Evolutionary conservation across 2,888 invertebrate species (phyloP).

Genomic region (Diarsia brunnea): DNA sequence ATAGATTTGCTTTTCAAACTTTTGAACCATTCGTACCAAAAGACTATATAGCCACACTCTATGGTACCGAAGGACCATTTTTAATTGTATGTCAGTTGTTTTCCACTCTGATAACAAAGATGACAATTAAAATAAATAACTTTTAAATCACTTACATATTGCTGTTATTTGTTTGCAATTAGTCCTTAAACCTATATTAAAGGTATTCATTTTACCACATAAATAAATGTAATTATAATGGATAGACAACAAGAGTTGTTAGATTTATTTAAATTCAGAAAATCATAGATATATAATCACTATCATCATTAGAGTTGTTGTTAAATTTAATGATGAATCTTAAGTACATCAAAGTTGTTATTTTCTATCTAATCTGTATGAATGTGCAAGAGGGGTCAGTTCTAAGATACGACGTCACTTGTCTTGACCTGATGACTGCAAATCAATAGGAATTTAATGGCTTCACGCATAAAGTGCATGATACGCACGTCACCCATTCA

Average conservation of each 20-base stretch:
- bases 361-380: conserved; percentile 49
- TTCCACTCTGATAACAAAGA: conserved; percentile 38
- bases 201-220: background rate
- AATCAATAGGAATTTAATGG: conserved; percentile 61
- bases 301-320: conserved; percentile 8
- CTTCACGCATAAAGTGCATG: conserved; percentile 64
- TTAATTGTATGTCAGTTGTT: conserved; percentile 33
- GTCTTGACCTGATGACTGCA: conserved; percentile 57
- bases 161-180: conserved; percentile 4
- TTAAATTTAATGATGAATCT: conserved; percentile 11
- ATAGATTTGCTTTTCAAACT: background rate
- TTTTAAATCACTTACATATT: conserved; percentile 27
- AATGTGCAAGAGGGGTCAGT: conserved; percentile 64
- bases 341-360: conserved; percentile 14
- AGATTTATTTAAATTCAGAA: background rate
- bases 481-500: conserved; percentile 67
- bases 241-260: background rate
- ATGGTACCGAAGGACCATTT: conserved; percentile 20
- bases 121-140: conserved; percentile 46
- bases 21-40: background rate
- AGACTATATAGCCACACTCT: no score
- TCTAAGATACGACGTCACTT: conserved; percentile 59
- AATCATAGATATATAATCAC: background rate
- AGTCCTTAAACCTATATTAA: background rate
- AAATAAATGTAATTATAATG: background rate